phyloP scores from a whole-genome alignment of 2,113 vertebrate genomes.

The Calcarius ornatus region DNA sequence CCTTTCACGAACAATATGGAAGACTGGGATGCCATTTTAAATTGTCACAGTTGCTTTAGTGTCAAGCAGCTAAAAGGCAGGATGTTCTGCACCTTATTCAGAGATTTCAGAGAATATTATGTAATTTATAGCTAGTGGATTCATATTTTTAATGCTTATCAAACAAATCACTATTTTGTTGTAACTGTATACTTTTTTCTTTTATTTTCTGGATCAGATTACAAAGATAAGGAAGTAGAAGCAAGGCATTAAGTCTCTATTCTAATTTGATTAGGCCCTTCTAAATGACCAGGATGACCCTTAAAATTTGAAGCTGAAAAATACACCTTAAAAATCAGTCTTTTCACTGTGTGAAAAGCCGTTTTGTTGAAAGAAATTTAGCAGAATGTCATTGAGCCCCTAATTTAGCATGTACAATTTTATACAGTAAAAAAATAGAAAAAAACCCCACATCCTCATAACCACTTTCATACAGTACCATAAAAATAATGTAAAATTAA shows the following conservation, averaged over 20 bases:
- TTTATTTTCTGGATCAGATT: neutral
- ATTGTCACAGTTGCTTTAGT: neutral
- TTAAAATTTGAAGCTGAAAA: neutral
- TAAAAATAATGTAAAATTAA: neutral
- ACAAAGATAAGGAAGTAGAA: neutral
- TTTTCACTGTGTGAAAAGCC: neutral
- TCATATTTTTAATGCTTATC: neutral
- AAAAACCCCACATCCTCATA: rapidly evolving
- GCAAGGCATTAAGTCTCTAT: neutral
- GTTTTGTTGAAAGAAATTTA: neutral
- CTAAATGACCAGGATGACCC: neutral
- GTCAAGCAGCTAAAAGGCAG: neutral
- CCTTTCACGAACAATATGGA: neutral
- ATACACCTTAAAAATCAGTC: neutral
- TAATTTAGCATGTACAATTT: neutral
- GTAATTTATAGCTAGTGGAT: neutral
- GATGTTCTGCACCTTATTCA: neutral
- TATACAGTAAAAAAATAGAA: neutral
- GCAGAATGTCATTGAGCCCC: neutral
- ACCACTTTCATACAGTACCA: neutral
- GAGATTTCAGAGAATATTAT: neutral
- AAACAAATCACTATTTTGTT: neutral
- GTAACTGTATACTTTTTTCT: neutral
- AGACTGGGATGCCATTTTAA: neutral
- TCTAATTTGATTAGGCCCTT: neutral